phyloP scores from a whole-genome alignment of 1,140 invertebrate genomes.

The Aphis craccivora region DNA sequence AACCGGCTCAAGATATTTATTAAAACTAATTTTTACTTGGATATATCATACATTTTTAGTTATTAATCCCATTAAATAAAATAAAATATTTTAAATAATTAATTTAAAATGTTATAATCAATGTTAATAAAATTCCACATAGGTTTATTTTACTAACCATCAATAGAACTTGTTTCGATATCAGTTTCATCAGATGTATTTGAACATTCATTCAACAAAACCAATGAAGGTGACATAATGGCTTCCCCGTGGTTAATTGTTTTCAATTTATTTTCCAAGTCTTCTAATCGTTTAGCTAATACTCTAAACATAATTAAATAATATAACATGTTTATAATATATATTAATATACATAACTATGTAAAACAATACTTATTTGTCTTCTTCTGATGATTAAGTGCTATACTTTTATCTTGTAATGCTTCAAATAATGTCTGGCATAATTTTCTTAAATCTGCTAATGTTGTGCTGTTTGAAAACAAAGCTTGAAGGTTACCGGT shows the following conservation, averaged over 20 bases:
- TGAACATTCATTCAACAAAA: conserved; percentile 23
- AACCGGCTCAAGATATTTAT: not conserved
- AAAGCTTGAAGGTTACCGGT: conserved; percentile 64
- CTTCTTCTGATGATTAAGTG: conserved; percentile 82
- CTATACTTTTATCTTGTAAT: conserved; percentile 83
- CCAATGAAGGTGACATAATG: conserved; percentile 21
- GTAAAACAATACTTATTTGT: conserved; percentile 73
- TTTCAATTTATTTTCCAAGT: conserved; percentile 36
- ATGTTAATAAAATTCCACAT: not conserved
- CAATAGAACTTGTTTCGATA: conserved; percentile 12
- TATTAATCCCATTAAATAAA: not conserved
- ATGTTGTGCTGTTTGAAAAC: conserved; percentile 73
- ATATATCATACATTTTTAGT: not conserved
- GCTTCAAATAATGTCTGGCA: conserved; percentile 81
- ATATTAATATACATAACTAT: not conserved
- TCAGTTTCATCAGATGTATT: conserved; percentile 52
- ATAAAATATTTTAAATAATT: not conserved
- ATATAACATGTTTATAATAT: not conserved
- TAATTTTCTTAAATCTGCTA: conserved; percentile 77
- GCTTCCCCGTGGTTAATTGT: conserved; percentile 36
- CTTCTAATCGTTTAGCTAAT: conserved; percentile 51
- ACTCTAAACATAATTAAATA: conserved; percentile 19
- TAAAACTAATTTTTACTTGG: not conserved
- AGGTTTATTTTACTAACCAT: conserved; percentile 5
- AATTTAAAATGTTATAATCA: not conserved